A percentile compares a stretch with the other conserved stretches of the same genome.
phyloP scores from a whole-genome alignment of 2,113 vertebrate genomes.

The Sakesphorus luctuosus region DNA sequence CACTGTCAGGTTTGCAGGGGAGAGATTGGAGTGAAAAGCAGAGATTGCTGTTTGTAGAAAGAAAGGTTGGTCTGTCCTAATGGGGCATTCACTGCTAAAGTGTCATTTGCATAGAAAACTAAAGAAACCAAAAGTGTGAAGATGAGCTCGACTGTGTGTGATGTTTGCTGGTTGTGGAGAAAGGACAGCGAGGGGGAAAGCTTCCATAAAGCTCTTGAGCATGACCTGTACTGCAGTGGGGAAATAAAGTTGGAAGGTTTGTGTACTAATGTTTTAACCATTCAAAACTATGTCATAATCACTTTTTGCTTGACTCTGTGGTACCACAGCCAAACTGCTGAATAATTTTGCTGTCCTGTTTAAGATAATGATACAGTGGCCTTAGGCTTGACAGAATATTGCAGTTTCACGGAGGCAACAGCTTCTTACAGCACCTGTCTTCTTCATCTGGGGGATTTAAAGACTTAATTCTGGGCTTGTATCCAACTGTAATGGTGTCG shows the following conservation, averaged over 20 bases:
- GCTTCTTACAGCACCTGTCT: background rate
- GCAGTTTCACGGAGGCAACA: background rate
- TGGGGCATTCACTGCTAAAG: background rate
- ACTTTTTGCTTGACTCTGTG: background rate
- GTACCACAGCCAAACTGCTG: background rate
- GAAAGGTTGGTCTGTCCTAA: background rate
- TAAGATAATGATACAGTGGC: background rate
- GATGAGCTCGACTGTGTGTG: background rate
- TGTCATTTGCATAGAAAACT: background rate
- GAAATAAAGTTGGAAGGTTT: background rate
- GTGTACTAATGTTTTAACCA: background rate
- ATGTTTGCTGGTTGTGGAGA: background rate
- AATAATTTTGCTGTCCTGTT: background rate
- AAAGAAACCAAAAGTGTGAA: background rate
- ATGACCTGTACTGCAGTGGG: background rate
- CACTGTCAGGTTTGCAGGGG: background rate
- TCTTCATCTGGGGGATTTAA: constrained; percentile 14
- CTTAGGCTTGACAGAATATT: background rate
- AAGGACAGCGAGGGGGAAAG: background rate
- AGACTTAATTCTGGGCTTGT: background rate
- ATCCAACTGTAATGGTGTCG: background rate
- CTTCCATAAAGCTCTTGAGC: rapidly evolving
- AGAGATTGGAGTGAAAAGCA: background rate
- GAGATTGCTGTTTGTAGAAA: background rate
- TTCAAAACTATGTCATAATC: background rate